Base-by-base conservation (phyloP, 2,888 invertebrate genomes). In the Ceramica pisi region DNA sequence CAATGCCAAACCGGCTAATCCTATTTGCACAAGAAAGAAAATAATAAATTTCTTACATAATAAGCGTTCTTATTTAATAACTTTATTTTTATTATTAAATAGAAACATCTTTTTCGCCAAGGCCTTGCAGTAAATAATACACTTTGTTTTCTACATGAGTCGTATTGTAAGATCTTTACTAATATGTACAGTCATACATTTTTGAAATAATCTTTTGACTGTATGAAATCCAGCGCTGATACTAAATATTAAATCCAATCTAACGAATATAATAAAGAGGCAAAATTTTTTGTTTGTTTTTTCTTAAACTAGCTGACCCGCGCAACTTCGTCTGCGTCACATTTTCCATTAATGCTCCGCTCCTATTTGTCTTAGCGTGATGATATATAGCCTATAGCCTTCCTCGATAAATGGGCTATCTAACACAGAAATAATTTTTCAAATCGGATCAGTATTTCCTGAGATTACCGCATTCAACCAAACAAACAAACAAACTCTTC, bases 161-260 rank as follows among this genome's bases (percentile, higher is more conserved):
- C 0, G 6, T 71, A 75, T 14, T n/a, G 21, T 10, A 21, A 21
- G 12, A 12, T 31, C 41, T 75, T 2, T 75, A 55, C 10, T 38
- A 23, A 16, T 26, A 16, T 4, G 14, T 46, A 26, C 14, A 19
- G 21, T 23, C 53, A 16, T 75, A 67, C 0, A 41, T 46, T 75
- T 26, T 8, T 1, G 21, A 75, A 53, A 53, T 67, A 38, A 71
- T 66, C 19, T 26, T 35, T 38, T 19, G 9, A 1, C 12, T 19
- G 12, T 14, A 23, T 5, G 38, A 55, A 46, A 55, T 12, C 9
- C 41, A 64, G 21, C 14, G 16, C 10, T 26, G 2, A 21, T 46
- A 26, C 1, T 53, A 1, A 65, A 66, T 55, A 41, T 46, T 66
- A 19, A 46, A 53, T 1, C 0, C 0, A 16, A 38, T 46, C 19